Evolutionary conservation across 2,888 invertebrate species (phyloP), one percentile per base, ranked within the genome.

Genomic region (Polymixis flavicincta): DNA sequence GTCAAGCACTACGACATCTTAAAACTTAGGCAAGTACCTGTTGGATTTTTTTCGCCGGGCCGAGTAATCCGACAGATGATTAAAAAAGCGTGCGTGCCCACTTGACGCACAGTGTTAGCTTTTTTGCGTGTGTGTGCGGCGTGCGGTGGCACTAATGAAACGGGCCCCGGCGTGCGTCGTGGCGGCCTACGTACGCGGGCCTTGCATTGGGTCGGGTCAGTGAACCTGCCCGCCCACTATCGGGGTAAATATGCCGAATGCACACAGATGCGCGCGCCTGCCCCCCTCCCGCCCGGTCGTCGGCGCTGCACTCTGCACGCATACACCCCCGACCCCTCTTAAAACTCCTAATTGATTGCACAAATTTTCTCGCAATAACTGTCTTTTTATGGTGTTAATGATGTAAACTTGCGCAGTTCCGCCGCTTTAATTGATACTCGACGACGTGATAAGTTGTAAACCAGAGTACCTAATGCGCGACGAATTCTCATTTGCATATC

Each of bases 191-290:
- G 94, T 94, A 93, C 95, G 94, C 94, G 94, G 93, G 94, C 93
- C 96, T 95, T 94, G 94, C 96, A 96, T 95, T 95, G 96, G 96
- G 95, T 95, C 95, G 95, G 95, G 96, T 95, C 95, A 94, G 92
- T 95, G 96, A 96, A 93, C 95, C 94, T 95, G 93, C 94, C 95
- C 96, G 95, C 95, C 95, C 95, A 94, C 95, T 94, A 95, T 95
- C 95, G 95, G 95, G 96, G 96, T 96, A 96, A 96, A 96, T 96
- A 96, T 96, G 96, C 96, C 96, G 96, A 96, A 96, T 96, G 96
- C 96, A 96, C 96, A 96, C 95, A 95, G 95, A 95, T 95, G 94
- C 96, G 96, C 96, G 96, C 96, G 95, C 96, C 94, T 95, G 92
- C 91, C 90, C 90, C 85, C 88, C 87, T 89, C 87, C 88, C 91